Evolutionary conservation across 2,797 vertebrate genomes (phyloP).

Genomic region (Cuculus canorus): DNA sequence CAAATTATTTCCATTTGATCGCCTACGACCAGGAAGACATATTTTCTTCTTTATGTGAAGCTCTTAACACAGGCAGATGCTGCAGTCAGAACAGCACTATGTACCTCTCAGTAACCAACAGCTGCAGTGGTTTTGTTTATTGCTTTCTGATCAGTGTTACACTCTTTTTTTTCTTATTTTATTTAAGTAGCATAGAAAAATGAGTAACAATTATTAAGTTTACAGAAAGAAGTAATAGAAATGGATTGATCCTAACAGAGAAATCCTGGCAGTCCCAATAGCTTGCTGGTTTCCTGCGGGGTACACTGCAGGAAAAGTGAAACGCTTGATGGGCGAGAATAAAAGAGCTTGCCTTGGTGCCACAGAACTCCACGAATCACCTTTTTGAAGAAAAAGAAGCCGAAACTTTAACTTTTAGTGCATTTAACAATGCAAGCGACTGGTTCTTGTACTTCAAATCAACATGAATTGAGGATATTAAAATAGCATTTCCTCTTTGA

Average conservation of each 20-base stretch:
- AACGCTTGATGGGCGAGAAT: neutral
- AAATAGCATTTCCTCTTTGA: neutral
- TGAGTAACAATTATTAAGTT: neutral
- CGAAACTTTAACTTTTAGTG: neutral
- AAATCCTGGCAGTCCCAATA: neutral
- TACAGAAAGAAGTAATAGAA: conserved; percentile 1
- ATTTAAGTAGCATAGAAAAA: neutral
- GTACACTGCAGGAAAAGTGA: neutral
- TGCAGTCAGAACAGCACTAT: neutral
- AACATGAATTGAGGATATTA: neutral
- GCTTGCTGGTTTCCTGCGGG: conserved; percentile 32
- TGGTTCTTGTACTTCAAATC: neutral
- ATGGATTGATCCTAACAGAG: neutral
- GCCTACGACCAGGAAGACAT: accelerated
- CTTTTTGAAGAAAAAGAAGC: conserved; percentile 5
- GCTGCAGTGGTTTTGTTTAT: neutral
- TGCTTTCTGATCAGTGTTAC: neutral
- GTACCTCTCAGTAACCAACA: neutral
- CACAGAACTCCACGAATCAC: neutral
- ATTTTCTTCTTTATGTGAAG: neutral
- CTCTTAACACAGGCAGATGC: neutral
- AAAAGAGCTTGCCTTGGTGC: conserved; percentile 47
- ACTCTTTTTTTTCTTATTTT: neutral
- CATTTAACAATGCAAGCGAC: neutral
- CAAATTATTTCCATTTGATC: neutral